phyloP scores from a whole-genome alignment of 2,113 vertebrate species.

The Martes martes region DNA sequence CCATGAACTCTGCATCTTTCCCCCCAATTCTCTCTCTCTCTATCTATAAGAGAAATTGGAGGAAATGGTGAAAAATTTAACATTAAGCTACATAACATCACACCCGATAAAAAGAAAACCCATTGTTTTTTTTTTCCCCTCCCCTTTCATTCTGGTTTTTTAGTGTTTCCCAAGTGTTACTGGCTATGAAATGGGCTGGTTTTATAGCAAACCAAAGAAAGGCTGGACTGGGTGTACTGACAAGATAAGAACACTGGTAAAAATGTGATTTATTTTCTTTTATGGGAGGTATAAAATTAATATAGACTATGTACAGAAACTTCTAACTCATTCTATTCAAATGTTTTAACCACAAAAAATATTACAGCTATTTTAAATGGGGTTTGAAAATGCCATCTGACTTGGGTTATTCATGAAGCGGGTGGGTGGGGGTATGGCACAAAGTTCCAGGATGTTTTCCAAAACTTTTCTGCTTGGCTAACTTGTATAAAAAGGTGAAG shows the following conservation, averaged over 20 bases:
- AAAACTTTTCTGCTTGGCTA: background rate
- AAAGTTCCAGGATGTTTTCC: background rate
- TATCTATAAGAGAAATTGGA: background rate
- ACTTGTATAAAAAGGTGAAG: background rate
- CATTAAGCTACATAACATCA: background rate
- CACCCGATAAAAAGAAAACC: background rate
- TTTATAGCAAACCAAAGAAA: background rate
- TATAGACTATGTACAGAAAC: background rate
- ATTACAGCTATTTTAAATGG: background rate
- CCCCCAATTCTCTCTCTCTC: background rate
- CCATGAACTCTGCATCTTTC: background rate
- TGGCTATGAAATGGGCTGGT: background rate
- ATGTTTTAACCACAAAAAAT: background rate
- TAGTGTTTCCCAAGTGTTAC: background rate
- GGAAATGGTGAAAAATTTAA: background rate
- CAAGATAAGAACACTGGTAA: background rate
- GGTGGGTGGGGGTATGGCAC: background rate
- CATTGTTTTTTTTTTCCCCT: background rate
- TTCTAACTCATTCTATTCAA: background rate
- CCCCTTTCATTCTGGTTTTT: background rate
- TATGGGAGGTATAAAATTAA: background rate
- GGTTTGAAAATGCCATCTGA: background rate
- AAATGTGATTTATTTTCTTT: slow-evolving; percentile 9
- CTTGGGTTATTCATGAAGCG: background rate
- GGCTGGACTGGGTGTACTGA: background rate